These are phyloP conservation scores for Palythoa grandis DNA, from an alignment of 92 coral and sea anemone species.

Conservation along the genomic window DNA sequence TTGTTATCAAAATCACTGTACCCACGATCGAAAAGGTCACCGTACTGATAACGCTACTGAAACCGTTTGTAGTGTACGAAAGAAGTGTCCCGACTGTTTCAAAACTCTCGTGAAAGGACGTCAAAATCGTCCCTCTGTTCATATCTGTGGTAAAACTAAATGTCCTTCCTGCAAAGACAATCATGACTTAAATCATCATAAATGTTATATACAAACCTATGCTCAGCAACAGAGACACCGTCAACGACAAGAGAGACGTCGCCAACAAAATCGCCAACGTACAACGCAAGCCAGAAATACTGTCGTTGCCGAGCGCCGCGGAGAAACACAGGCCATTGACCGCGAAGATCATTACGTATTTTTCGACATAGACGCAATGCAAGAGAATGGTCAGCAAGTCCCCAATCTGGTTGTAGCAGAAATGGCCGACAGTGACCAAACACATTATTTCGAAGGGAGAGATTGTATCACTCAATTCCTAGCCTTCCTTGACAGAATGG, in stretches of 20 bases:
- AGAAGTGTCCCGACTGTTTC: not conserved
- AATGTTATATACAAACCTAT: not conserved
- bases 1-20: not conserved
- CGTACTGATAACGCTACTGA: not conserved
- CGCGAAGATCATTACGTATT: not conserved
- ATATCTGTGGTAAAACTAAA: not conserved
- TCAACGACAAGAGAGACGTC: not conserved
- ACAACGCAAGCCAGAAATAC: not conserved
- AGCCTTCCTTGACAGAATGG: too few relatives aligned
- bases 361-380: conserved; percentile 18
- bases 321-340: not conserved
- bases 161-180: too few relatives aligned
- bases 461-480: not conserved
- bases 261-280: not conserved
- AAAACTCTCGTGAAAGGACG: not conserved
- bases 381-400: not conserved
- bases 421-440: not conserved
- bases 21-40: not conserved
- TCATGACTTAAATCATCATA: not conserved
- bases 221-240: not conserved
- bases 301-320: not conserved
- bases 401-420: not conserved
- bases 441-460: not conserved
- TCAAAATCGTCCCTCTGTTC: not conserved
- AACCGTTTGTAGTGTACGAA: not conserved